phyloP scores from a whole-genome alignment of 2,797 vertebrate species.

The Chrysocyon brachyurus region DNA sequence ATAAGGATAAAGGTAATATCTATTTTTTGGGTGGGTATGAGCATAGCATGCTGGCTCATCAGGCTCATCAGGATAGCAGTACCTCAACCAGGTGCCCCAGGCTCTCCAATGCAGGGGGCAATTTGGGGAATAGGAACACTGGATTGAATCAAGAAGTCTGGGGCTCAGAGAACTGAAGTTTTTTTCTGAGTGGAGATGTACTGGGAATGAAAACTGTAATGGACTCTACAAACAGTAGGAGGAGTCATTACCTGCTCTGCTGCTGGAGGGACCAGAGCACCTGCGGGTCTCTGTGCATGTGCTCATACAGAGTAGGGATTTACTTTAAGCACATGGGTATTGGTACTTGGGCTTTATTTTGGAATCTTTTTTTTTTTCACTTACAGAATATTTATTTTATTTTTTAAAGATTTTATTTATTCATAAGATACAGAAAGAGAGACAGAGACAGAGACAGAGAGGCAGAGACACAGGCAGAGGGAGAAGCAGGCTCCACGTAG shows the following conservation, averaged over 20 bases:
- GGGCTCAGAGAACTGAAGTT: background rate
- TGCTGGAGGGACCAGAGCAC: background rate
- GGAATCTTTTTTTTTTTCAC: background rate
- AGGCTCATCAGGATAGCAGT: background rate
- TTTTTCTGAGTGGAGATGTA: background rate
- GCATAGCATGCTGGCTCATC: background rate
- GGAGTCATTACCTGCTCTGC: background rate
- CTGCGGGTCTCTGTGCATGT: background rate
- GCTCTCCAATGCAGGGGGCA: background rate
- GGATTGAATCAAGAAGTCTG: background rate
- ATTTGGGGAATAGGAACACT: background rate
- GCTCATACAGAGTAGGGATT: background rate
- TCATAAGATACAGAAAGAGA: no score
- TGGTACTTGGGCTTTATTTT: background rate
- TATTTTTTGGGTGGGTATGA: background rate
- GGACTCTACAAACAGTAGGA: background rate
- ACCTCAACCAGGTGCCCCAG: background rate
- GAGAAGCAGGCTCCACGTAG: no score
- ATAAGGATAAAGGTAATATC: background rate
- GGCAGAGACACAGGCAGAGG: no score
- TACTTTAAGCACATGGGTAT: background rate
- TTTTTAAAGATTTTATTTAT: no score
- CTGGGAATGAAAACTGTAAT: background rate
- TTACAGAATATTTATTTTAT: no score
- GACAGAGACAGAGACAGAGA: no score